phyloP scores from a whole-genome alignment of 2,888 invertebrate genomes.

The Leptothorax acervorum region DNA sequence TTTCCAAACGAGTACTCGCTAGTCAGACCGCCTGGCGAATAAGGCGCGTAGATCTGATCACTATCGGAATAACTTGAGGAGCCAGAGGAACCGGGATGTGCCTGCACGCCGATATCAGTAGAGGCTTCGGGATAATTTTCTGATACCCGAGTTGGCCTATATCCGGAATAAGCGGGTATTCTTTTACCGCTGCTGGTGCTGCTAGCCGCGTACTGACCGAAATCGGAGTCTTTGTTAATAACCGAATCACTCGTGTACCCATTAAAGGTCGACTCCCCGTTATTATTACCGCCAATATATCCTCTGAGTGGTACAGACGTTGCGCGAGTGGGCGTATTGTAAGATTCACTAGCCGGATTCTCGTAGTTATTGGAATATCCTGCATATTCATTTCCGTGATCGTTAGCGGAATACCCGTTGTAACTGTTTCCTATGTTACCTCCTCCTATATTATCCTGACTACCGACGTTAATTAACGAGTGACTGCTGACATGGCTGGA shows the following conservation, averaged over 20 bases:
- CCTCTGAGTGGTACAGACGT: conserved; percentile 67
- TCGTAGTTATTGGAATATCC: conserved; percentile 56
- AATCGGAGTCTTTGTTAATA: conserved; percentile 57
- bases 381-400: conserved; percentile 58
- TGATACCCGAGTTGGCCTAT: conserved; percentile 16
- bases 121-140: conserved; percentile 31
- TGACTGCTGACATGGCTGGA: conserved; percentile 43
- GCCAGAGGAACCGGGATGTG: conserved; percentile 50
- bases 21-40: conserved; percentile 55
- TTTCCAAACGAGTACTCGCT: conserved; percentile 68
- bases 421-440: conserved; percentile 61
- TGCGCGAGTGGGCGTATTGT: conserved; percentile 64
- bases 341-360: conserved; percentile 65
- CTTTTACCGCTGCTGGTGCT: conserved; percentile 41
- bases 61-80: conserved; percentile 57
- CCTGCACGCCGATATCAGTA: not conserved
- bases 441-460: conserved; percentile 61
- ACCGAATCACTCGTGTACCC: conserved; percentile 61
- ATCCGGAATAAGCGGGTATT: conserved; percentile 43
- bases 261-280: conserved; percentile 60
- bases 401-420: conserved; percentile 66
- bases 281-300: conserved; percentile 65
- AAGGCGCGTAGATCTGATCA: conserved; percentile 61
- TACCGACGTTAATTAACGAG: conserved; percentile 50
- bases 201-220: conserved; percentile 42